Evolutionary conservation across 2,888 invertebrate species (phyloP).

Genomic region (Polia nebulosa): DNA sequence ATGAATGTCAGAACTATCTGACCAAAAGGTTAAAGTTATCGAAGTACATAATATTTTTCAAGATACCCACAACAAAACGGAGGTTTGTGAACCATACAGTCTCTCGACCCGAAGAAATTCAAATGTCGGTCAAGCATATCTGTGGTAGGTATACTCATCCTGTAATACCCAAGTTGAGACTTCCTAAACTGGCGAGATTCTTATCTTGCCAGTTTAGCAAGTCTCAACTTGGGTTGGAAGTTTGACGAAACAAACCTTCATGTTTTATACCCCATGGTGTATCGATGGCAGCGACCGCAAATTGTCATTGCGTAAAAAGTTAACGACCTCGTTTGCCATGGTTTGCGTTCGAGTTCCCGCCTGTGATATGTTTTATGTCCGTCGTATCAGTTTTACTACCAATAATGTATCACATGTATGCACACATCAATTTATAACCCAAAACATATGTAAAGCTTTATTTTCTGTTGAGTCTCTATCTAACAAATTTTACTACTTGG

Average conservation of each 20-base stretch:
- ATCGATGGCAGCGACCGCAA: conserved; percentile 32
- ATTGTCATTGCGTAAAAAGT: conserved; percentile 57
- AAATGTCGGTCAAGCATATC: conserved; percentile 26
- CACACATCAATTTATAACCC: conserved; percentile 33
- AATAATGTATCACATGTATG: conserved; percentile 39
- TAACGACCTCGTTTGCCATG: conserved; percentile 54
- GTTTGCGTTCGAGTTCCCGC: conserved; percentile 37
- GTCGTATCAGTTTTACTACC: conserved; percentile 50
- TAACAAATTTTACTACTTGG: neutral
- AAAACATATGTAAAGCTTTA: conserved; percentile 13
- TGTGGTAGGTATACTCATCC: conserved; percentile 16
- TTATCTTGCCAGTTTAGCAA: conserved; percentile 22
- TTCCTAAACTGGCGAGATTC: neutral
- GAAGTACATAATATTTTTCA: neutral
- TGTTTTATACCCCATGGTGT: conserved; percentile 26
- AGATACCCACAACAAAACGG: neutral
- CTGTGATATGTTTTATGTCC: conserved; percentile 48
- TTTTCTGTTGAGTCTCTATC: neutral
- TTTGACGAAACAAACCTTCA: conserved; percentile 30
- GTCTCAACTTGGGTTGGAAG: too few relatives aligned
- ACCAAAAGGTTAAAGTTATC: conserved; percentile 2
- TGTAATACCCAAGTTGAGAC: neutral
- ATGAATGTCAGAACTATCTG: neutral
- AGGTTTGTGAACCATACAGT: conserved; percentile 3
- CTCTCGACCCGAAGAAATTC: neutral